Base-by-base conservation (phyloP, 2,797 vertebrate species). In the Danio choprae region DNA sequence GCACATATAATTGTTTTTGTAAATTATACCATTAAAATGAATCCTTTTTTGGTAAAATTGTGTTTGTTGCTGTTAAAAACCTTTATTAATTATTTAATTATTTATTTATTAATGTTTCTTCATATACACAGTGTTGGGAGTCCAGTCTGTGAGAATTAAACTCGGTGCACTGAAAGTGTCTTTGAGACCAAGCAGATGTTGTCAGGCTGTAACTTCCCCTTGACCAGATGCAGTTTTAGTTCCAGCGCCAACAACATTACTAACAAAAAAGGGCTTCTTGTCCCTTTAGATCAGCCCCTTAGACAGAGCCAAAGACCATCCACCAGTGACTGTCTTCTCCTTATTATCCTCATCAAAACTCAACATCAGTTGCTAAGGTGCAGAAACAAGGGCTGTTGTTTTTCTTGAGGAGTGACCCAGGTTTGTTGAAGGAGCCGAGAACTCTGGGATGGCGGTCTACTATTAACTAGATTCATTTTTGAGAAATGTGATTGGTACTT, bases 251-350 rank as follows among this genome's bases (percentile, higher is more conserved):
- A 65, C 79, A 69, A 67, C 50, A 71, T 69, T 79, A 62, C 59
- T 79, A 77, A 80, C 56, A 73, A 79, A 84, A 51, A 73, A 75
- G 83, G 43, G 64, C 50, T 67, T 40, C 50, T 56, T 22, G 59
- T 48, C 74, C 84, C 82, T 72, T 81, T 29, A 83, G 84, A 85
- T 80, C 68, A 77, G 74, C 50, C 74, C 74, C 53, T 84, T 72
- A 80, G 78, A 67, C 29, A 18, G 13, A 69, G 67, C 79, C 83
- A 87, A 64, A 58, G 41, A 77, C 51, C 43, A 76, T 83, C 51
- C 29, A 68, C 50, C 55, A 68, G 22, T 63, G 67, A 68, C 76
- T 74, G 59, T 16, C 56, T 48, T 74, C 77, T 71, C 50, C 80
- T 72, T 79, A 77, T 77, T 72, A 81, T 86, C 65, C 70, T 80